Percentiles rank a stretch among this genome's conserved stretches.
phyloP scores from a whole-genome alignment of 2,888 invertebrate species.

The Cerastis rubricosa region DNA sequence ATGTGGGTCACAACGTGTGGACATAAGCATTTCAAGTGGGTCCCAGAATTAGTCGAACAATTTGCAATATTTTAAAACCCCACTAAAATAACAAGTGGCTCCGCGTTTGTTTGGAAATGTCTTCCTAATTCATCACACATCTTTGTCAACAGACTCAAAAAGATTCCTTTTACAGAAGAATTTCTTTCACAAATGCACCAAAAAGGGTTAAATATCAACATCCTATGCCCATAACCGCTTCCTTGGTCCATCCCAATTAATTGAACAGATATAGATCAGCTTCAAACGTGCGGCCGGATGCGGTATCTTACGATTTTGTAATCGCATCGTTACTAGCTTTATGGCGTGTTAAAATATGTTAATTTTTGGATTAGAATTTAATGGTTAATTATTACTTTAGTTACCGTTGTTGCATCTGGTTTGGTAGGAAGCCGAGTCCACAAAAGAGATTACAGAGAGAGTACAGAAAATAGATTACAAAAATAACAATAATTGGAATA shows the following conservation, averaged over 20 bases:
- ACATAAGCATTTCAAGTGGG: too few relatives aligned
- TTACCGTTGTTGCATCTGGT: conserved; percentile 50
- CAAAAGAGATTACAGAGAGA: too few relatives aligned
- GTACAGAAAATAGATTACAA: too few relatives aligned
- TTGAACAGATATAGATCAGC: conserved; percentile 70
- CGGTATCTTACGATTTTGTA: conserved; percentile 53
- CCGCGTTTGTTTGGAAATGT: background rate
- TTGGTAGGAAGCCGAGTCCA: conserved; percentile 7
- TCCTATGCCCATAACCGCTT: conserved; percentile 69
- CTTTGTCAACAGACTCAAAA: conserved; percentile 26
- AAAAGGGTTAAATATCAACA: conserved; percentile 63
- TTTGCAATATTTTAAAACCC: background rate
- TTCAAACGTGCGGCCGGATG: conserved; percentile 57
- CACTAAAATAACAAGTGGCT: background rate
- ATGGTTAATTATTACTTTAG: conserved; percentile 35
- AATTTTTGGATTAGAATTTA: conserved; percentile 44
- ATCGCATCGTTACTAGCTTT: conserved; percentile 49
- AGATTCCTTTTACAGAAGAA: conserved; percentile 39
- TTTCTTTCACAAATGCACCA: conserved; percentile 55
- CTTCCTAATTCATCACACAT: background rate
- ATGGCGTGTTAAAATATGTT: conserved; percentile 60
- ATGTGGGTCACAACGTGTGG: too few relatives aligned
- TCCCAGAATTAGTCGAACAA: background rate
- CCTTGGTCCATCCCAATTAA: conserved; percentile 69
- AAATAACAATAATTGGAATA: background rate